Evolutionary conservation across 1,140 invertebrate species (phyloP).

Genomic region (Drosophila miranda): DNA sequence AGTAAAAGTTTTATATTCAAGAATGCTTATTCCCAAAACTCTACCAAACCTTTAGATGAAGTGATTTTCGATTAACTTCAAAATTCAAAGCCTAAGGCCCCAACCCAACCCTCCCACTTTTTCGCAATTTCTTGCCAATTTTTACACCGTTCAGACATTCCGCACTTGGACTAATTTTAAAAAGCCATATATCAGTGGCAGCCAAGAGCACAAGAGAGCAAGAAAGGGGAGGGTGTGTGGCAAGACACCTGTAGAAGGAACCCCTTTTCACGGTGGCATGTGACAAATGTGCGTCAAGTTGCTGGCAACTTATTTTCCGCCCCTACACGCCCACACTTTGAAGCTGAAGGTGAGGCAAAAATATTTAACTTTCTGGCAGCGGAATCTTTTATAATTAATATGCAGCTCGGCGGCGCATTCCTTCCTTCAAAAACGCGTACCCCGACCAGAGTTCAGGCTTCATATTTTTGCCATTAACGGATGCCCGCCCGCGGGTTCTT

Average conservation of each 20-base stretch:
- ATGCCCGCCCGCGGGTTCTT: too few relatives aligned
- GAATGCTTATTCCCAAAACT: too few relatives aligned
- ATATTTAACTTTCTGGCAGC: slow-evolving; percentile 64
- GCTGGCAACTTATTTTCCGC: slow-evolving; percentile 73
- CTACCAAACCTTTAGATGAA: too few relatives aligned
- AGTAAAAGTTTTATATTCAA: too few relatives aligned
- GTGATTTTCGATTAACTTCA: slow-evolving; percentile 16
- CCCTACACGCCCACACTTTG: slow-evolving; percentile 32
- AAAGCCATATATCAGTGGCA: slow-evolving; percentile 64
- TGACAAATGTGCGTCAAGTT: slow-evolving; percentile 79
- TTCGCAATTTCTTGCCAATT: slow-evolving; percentile 41
- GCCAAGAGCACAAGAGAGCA: not conserved
- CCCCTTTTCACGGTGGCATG: slow-evolving; percentile 37
- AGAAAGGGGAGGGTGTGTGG: slow-evolving; percentile 5
- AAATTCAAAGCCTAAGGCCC: not conserved
- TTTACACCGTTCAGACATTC: slow-evolving; percentile 41
- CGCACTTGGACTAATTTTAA: slow-evolving; percentile 75
- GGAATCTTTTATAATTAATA: slow-evolving; percentile 73
- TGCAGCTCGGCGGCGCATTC: slow-evolving; percentile 27
- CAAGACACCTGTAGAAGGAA: slow-evolving; percentile 62
- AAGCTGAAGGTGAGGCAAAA: slow-evolving; percentile 56
- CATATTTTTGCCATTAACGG: slow-evolving; percentile 42
- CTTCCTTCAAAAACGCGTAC: not conserved
- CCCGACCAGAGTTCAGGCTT: slow-evolving; percentile 15
- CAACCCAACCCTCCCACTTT: slow-evolving; percentile 22